Evolutionary conservation across 2,113 vertebrate genomes (phyloP).

Genomic region (Erinaceus europaeus): DNA sequence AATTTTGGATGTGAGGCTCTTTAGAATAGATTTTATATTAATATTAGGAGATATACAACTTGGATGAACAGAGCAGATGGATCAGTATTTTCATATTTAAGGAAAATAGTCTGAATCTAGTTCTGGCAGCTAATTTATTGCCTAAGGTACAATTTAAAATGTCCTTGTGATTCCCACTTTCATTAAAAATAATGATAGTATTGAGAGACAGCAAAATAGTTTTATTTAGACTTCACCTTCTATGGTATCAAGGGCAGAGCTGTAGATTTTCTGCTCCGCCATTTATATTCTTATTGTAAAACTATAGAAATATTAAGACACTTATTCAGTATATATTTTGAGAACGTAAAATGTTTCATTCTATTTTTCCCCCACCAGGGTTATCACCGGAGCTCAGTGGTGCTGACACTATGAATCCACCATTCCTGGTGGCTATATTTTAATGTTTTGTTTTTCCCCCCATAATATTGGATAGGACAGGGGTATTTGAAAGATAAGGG

Average conservation of each 20-base stretch:
- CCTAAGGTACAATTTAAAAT: constrained; percentile 45
- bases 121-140: constrained; percentile 59
- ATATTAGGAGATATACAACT: not conserved
- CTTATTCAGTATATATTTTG: not conserved
- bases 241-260: constrained; percentile 45
- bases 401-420: no score
- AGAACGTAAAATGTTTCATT: not conserved
- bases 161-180: constrained; percentile 48
- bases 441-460: no score
- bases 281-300: constrained; percentile 33
- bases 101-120: constrained; percentile 30
- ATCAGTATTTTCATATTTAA: constrained; percentile 55
- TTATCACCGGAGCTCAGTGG: no score
- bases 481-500: no score
- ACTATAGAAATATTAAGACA: constrained; percentile 7
- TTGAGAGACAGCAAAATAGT: constrained; percentile 59
- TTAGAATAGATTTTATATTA: not conserved
- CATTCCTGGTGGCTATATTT: no score
- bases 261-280: not conserved
- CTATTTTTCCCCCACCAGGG: no score
- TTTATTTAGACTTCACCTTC: constrained; percentile 62
- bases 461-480: no score
- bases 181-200: constrained; percentile 62
- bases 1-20: not conserved
- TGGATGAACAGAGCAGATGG: constrained; percentile 3